Evolutionary conservation across 2,797 vertebrate species (phyloP).

Genomic region (Sciaenops ocellatus): DNA sequence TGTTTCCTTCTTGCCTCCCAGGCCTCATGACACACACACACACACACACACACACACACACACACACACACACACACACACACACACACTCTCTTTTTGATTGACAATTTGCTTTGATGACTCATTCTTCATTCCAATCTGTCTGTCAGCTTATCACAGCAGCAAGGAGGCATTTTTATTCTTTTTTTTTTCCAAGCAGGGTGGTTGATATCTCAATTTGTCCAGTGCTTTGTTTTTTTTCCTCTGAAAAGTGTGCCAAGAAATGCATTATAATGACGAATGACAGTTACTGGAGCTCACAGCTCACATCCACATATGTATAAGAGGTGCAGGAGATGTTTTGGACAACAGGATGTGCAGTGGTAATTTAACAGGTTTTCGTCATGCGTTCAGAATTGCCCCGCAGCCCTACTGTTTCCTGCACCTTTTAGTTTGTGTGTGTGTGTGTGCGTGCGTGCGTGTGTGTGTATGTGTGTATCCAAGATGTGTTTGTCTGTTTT

Average conservation of each 20-base stretch:
- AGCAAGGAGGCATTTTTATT: constrained; percentile 26
- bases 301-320: constrained; percentile 38
- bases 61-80: constrained; percentile 14
- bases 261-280: constrained; percentile 67
- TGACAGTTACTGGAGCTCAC: constrained; percentile 61
- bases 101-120: constrained; percentile 77
- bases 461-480: background rate
- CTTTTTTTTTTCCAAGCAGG: constrained; percentile 5
- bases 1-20: constrained; percentile 76
- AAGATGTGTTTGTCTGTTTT: constrained; percentile 40
- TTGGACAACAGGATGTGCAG: constrained; percentile 81
- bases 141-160: constrained; percentile 74
- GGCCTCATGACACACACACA: constrained; percentile 57
- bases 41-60: background rate
- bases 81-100: constrained; percentile 56
- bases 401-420: constrained; percentile 74
- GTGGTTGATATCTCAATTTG: constrained; percentile 57
- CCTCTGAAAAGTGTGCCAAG: constrained; percentile 48
- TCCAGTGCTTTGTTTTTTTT: constrained; percentile 41
- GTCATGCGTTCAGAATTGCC: constrained; percentile 82
- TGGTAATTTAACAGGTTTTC: constrained; percentile 78
- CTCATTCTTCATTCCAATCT: constrained; percentile 58
- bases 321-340: constrained; percentile 64
- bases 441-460: constrained; percentile 17
- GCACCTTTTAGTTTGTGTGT: constrained; percentile 19